Conservation (phyloP, 2,888 invertebrate species). For the Tolmerus cingulatus region DNA sequence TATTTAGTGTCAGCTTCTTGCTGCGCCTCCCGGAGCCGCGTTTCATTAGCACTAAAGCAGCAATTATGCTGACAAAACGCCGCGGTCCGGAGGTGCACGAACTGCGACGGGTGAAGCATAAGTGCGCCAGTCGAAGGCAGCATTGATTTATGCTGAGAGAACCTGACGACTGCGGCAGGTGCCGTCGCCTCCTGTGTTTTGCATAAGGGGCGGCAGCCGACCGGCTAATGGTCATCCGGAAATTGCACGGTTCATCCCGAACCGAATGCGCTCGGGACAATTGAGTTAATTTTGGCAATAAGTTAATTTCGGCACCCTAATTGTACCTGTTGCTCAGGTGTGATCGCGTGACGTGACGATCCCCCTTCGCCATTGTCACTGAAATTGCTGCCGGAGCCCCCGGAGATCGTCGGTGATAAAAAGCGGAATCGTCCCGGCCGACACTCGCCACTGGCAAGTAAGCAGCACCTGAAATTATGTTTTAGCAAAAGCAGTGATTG, state of each 20-base stretch:
- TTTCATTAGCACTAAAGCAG: not conserved
- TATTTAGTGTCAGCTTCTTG: not conserved
- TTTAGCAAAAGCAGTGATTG: conserved; percentile 39
- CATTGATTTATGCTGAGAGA: not conserved
- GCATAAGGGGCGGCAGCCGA: not conserved
- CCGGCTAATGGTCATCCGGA: not conserved
- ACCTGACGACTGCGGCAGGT: not conserved
- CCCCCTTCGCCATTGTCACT: not conserved
- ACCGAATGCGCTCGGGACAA: not conserved
- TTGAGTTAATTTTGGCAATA: conserved; percentile 4
- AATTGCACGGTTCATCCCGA: not conserved
- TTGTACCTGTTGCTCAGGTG: conserved; percentile 1
- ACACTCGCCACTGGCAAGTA: not conserved
- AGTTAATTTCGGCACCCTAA: conserved; percentile 1
- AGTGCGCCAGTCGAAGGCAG: not conserved
- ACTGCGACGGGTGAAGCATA: not conserved
- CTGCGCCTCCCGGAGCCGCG: not conserved
- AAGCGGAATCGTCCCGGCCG: not conserved
- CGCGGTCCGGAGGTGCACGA: not conserved
- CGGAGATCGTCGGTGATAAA: not conserved
- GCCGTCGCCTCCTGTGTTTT: not conserved
- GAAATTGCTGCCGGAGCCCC: not conserved
- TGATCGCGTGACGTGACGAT: conserved; percentile 7
- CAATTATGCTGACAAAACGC: not conserved
- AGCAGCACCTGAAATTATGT: conserved; percentile 21